phyloP scores from a whole-genome alignment of 1,140 invertebrate genomes.

The Drosophila sechellia region DNA sequence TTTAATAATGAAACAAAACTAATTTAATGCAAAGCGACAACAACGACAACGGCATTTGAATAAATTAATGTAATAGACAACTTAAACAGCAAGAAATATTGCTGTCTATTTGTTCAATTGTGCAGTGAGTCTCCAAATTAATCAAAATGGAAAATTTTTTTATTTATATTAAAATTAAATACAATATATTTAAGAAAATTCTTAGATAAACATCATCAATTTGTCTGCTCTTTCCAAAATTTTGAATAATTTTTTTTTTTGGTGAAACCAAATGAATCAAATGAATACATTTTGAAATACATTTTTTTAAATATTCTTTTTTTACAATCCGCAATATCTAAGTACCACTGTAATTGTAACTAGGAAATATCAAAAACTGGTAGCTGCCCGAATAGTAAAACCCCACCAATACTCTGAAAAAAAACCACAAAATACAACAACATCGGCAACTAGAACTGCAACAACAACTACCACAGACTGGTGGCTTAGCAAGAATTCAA shows the following conservation, averaged over 20 bases:
- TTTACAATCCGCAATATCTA: no score
- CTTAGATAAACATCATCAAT: no score
- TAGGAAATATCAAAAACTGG: conserved; percentile 82
- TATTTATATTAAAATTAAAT: no score
- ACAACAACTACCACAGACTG: conserved; percentile 35
- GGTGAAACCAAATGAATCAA: no score
- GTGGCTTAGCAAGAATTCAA: conserved; percentile 62
- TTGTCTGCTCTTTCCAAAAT: no score
- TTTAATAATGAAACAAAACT: conserved; percentile 68
- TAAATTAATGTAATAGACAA: conserved; percentile 82
- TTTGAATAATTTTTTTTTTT: no score
- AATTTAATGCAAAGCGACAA: conserved; percentile 72
- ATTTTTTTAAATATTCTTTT: background rate
- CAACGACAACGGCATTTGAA: conserved; percentile 71
- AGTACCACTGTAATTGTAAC: conserved; percentile 43
- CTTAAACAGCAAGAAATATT: conserved; percentile 58
- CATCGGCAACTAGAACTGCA: conserved; percentile 53
- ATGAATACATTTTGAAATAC: no score
- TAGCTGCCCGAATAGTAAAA: conserved; percentile 82
- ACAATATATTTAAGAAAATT: no score
- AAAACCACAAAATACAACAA: conserved; percentile 46
- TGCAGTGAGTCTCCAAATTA: conserved; percentile 25
- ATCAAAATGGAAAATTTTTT: background rate
- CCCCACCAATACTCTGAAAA: conserved; percentile 68
- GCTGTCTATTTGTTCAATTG: conserved; percentile 19